Evolutionary conservation across 2,888 invertebrate genomes (phyloP), one percentile per base, ranked within the genome.

Genomic region (Parnassius smintheus): DNA sequence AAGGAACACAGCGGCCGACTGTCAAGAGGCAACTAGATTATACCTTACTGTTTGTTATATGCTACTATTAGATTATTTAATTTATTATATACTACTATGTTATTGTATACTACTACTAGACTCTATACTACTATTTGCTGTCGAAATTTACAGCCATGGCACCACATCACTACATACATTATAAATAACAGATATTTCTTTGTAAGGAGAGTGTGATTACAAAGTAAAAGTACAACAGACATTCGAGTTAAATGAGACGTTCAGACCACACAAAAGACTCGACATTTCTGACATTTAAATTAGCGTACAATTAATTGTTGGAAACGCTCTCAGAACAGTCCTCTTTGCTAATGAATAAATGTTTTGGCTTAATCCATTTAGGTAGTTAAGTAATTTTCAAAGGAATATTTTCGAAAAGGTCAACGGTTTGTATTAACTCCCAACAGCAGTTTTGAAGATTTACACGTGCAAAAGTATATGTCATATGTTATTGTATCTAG

Each of bases 281-380:
- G 11, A 57, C 49, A 50, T 25, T 25, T 25, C 25, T 25, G 25
- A 25, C 25, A 25, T 25, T 25, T 25, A 25, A 25, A 25, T 25
- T 25, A 25, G 25, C 25, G 25, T 25, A 25, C 25, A 25, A 25
- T 25, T 25, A 25, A 25, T 25, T 25, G 35, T 50, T 49, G 7
- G 42, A 42, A 54, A 54, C 11, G 44, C 35, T 35, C 44, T 41
- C 42, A 42, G 42, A 57, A 49, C 42, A 41, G 50, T 10, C 13
- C 35, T 50, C 13, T 11, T 9, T 49, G 57, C 41, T 57, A 57
- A 57, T 57, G 12, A 50, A 42, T 42, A 44, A 18, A 18, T 11
- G 10, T n/a, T 54, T 54, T 44, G 44, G 44, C n/a, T 13, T 54
- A 44, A 54, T 54, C 54, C 54, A 54, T 44, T 54, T 44, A 54